These are phyloP conservation scores for Corynorhinus townsendii DNA, from an alignment of 2,113 vertebrate genomes.

Conservation along the genomic window DNA sequence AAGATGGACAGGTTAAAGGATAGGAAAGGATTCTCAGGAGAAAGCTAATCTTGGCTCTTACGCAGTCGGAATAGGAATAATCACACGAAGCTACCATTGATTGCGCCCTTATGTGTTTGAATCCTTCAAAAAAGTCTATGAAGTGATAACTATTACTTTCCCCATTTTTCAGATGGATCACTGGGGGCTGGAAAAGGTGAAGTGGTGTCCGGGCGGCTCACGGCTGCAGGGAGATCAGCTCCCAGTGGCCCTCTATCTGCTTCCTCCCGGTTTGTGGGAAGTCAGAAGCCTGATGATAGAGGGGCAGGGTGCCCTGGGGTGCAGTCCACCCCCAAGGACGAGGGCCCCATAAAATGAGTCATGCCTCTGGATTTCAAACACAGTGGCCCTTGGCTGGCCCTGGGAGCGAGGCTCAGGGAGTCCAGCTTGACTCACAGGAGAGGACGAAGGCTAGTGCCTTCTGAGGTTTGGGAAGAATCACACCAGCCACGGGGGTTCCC, in stretches of 20 bases:
- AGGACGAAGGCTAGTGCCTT: no score
- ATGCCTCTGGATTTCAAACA: not conserved
- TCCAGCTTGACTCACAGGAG: fast-evolving
- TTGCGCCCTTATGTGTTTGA: not conserved
- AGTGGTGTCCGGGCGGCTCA: fast-evolving
- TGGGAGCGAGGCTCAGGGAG: not conserved
- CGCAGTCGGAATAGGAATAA: not conserved
- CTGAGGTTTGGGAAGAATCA: not conserved
- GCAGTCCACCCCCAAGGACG: not conserved
- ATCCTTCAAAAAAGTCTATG: not conserved
- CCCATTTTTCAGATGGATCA: not conserved
- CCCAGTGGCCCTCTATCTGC: fast-evolving
- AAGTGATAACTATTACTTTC: not conserved
- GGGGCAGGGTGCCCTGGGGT: not conserved
- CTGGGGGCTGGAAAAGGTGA: not conserved
- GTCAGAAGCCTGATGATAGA: not conserved
- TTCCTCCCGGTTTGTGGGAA: not conserved
- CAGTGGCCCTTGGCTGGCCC: not conserved
- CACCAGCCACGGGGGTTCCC: not conserved
- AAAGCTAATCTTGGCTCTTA: not conserved
- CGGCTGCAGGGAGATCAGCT: not conserved
- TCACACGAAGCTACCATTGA: not conserved
- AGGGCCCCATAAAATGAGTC: not conserved
- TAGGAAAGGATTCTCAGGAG: not conserved
- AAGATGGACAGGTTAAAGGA: not conserved